Evolutionary conservation across 2,888 invertebrate genomes (phyloP).

Genomic region (Entomobrya proxima): DNA sequence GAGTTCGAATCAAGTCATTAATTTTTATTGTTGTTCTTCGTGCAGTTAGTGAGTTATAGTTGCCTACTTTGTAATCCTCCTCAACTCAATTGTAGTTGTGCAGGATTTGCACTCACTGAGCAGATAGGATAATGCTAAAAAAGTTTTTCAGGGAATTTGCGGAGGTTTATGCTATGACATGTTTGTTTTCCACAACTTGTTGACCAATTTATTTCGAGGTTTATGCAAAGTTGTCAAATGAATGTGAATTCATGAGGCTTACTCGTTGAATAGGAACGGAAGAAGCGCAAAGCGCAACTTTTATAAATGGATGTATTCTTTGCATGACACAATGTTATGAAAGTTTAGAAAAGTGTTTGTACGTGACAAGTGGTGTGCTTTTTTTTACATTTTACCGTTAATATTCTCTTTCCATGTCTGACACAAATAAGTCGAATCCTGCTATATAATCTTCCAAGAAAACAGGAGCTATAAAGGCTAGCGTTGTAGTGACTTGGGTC

Average conservation of each 20-base stretch:
- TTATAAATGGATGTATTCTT: background rate
- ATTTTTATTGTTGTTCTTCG: constrained; percentile 19
- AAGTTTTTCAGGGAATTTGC: background rate
- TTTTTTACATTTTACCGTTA: too few species aligned
- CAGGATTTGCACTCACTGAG: background rate
- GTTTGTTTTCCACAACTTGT: constrained; percentile 36
- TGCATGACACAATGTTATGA: background rate
- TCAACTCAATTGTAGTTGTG: background rate
- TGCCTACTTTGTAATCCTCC: background rate
- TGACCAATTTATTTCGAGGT: constrained; percentile 25
- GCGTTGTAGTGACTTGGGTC: too few species aligned
- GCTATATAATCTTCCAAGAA: too few species aligned
- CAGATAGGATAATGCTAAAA: background rate
- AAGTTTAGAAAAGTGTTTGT: too few species aligned
- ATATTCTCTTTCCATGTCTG: too few species aligned
- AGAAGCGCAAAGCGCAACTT: background rate
- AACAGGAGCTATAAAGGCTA: too few species aligned
- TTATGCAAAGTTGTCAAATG: constrained; percentile 19
- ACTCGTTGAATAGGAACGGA: background rate
- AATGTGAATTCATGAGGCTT: background rate
- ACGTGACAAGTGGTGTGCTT: background rate
- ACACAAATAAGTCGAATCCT: too few species aligned
- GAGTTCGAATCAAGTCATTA: constrained; percentile 10
- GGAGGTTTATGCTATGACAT: background rate
- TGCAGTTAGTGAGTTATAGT: background rate